Base-by-base conservation (phyloP, 2,113 vertebrate genomes). In the Sclerurus mexicanus region DNA sequence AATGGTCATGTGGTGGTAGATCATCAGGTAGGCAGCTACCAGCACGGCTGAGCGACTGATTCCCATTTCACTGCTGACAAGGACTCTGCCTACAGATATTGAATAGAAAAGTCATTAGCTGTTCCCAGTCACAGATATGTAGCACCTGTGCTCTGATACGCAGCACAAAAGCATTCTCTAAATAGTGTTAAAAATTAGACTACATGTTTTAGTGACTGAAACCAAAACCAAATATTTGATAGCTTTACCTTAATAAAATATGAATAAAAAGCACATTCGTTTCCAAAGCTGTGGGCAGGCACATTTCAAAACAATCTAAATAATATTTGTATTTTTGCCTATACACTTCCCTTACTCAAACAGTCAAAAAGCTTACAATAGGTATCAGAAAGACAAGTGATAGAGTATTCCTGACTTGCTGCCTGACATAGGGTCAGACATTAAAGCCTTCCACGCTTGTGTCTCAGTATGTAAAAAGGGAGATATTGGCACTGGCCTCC, bases 31-130 rank as follows among this genome's bases (percentile, higher is more conserved):
- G 86, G 99, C 99, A 3, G 98, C 99, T 71, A 99, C 99, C 68
- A 99, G 97, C 79, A 98, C 98, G 1, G 99, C 99, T 0, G 99
- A 98, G 44, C 99, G 98, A 69, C 99, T 99, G 63, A 98, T 63
- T 14, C 99, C 99, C 99, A 99, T 99, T 97, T 99, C 99, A 31
- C 99, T 99, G 84, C 98, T 98, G 90, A 99, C 99, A 55, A 99
- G 98, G 87, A 99, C 98, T 91, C 99, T 99, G 64, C 99, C 99
- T 99, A 90, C 10, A 79, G 93, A 47, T 3, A n/a, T 79, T 1
- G 67, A 89, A 94, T 35, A 90, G 5, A 75, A 50, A 84, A 83
- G 52, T 60, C 73, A 90, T 96, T 53, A 97, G 62, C 58, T 66
- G 22, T 73, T 90, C 86, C 49, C 17, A 72, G 2, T 10, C 46